Evolutionary conservation across 2,888 invertebrate genomes (phyloP).

Genomic region (Dasysyrphus tricinctus): DNA sequence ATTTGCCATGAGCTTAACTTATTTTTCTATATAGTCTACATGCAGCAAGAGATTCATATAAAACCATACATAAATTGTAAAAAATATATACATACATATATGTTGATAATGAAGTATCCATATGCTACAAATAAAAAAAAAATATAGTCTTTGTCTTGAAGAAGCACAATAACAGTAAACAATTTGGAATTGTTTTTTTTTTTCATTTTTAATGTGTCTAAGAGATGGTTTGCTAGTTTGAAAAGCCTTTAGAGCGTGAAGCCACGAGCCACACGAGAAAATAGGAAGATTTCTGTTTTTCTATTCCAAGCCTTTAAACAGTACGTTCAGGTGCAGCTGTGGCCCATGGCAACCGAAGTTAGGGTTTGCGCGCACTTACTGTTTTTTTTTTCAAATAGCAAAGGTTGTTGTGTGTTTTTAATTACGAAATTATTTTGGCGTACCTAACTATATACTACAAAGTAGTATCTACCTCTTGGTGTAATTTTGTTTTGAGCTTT

Average conservation of each 20-base stretch:
- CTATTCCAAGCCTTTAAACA: neutral
- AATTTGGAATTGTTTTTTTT: conserved; percentile 33
- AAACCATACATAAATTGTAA: neutral
- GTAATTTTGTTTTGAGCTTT: no score
- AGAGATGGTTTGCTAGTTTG: conserved; percentile 78
- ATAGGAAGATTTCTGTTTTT: conserved; percentile 52
- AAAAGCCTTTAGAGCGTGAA: conserved; percentile 81
- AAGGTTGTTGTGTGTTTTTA: neutral
- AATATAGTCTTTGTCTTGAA: conserved; percentile 5
- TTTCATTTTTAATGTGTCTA: conserved; percentile 68
- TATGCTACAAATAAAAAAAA: conserved; percentile 5
- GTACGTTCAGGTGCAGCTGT: conserved; percentile 21
- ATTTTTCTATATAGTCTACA: neutral
- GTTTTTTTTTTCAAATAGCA: neutral
- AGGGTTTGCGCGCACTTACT: neutral
- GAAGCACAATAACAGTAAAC: conserved; percentile 55
- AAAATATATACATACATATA: neutral
- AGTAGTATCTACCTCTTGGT: no score
- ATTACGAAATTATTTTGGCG: neutral
- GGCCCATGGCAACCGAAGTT: neutral
- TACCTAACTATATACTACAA: neutral
- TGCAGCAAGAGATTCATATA: neutral
- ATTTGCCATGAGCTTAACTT: neutral
- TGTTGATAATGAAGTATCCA: conserved; percentile 11
- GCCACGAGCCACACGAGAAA: conserved; percentile 81